These are phyloP conservation scores for Smithornis capensis DNA, from an alignment of 2,113 vertebrate genomes.

Conservation along the genomic window DNA sequence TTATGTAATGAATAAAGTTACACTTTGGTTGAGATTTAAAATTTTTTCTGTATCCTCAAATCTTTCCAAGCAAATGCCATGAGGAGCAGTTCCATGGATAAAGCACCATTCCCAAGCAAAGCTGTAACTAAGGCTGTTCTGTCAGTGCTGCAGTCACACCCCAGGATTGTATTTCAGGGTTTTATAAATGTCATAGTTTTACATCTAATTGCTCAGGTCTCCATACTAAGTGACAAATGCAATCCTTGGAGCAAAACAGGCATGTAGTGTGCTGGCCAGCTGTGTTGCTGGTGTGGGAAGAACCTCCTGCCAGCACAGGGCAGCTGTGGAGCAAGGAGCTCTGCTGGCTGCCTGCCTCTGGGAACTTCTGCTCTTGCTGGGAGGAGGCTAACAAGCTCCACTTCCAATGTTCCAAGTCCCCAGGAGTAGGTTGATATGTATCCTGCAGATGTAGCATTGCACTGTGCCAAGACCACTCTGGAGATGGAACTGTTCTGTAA, in stretches of 20 bases:
- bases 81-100: background rate
- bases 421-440: background rate
- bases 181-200: background rate
- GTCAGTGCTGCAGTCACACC: background rate
- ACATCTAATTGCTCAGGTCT: background rate
- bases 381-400: background rate
- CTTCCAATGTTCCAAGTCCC: background rate
- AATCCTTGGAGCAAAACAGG: background rate
- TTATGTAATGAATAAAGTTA: background rate
- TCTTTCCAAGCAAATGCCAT: background rate
- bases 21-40: background rate
- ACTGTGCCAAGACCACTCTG: background rate
- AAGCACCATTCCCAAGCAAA: background rate
- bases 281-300: background rate
- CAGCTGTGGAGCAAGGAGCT: background rate
- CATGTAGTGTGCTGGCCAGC: background rate
- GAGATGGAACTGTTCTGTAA: background rate
- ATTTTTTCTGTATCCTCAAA: background rate
- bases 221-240: background rate
- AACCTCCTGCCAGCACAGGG: background rate
- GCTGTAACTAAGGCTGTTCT: background rate
- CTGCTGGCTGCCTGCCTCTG: background rate
- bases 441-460: conserved; percentile 6
- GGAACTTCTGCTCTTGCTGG: background rate
- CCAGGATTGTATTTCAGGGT: background rate